Conservation (phyloP, 2,797 vertebrate species). For the Tauraco hartlaubi region DNA sequence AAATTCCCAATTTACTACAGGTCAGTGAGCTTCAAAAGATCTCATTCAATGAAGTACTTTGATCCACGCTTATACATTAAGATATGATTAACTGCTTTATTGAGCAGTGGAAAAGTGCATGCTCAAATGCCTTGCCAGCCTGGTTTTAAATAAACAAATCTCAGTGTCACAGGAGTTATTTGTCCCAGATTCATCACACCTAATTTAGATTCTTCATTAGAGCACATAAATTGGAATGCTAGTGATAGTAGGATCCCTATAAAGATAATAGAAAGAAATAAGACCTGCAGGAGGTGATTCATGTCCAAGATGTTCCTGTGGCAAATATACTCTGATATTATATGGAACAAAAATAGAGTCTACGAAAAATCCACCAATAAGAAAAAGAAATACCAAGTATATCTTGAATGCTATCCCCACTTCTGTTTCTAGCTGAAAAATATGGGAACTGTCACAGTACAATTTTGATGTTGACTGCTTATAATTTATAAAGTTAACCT, state of each 20-base stretch:
- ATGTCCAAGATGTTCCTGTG: background rate
- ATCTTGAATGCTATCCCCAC: background rate
- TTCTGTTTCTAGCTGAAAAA: background rate
- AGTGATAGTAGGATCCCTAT: background rate
- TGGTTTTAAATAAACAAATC: background rate
- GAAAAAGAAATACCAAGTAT: background rate
- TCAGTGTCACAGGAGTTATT: background rate
- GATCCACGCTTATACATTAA: slow-evolving; percentile 4
- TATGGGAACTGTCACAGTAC: background rate
- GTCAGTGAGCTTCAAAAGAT: slow-evolving; percentile 20
- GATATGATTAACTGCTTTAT: slow-evolving; percentile 25
- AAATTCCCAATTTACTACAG: slow-evolving; percentile 24
- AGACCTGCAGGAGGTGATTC: background rate
- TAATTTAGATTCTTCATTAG: background rate
- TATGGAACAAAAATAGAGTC: background rate
- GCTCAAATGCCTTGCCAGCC: background rate
- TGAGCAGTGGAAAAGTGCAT: background rate
- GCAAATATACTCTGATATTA: background rate
- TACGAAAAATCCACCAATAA: background rate
- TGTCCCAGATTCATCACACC: background rate
- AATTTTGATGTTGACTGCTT: background rate
- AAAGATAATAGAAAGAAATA: background rate
- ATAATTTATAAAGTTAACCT: background rate
- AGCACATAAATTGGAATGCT: background rate
- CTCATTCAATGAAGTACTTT: slow-evolving; percentile 1